Percentiles rank a stretch among this genome's conserved stretches.
Conservation (phyloP, 2,888 invertebrate genomes). For the Drosophila rellima region DNA sequence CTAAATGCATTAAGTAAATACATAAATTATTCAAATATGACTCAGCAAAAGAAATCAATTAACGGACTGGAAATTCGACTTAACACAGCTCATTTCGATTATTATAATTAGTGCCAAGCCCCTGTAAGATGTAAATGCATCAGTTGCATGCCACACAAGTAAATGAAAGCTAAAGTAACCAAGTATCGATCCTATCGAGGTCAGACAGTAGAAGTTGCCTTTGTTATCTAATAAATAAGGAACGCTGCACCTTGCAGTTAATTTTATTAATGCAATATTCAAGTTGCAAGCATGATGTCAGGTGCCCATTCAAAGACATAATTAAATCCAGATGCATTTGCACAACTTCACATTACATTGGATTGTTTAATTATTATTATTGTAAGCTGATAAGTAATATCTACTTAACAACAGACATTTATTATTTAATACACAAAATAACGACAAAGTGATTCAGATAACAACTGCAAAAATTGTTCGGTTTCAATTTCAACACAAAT, state of each 20-base stretch:
- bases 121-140: not conserved
- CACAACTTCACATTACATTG: not conserved
- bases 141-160: conserved; percentile 3
- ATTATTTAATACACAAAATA: conserved; percentile 1
- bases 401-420: not conserved
- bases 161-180: conserved; percentile 37
- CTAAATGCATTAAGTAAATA: conserved; percentile 21
- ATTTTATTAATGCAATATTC: conserved; percentile 30
- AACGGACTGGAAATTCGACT: not conserved
- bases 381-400: not conserved
- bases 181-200: conserved; percentile 35
- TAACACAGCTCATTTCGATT: conserved; percentile 1
- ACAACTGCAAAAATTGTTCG: not conserved
- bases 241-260: conserved; percentile 13
- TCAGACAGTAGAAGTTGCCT: conserved; percentile 18
- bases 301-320: not conserved
- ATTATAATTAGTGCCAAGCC: conserved; percentile 7
- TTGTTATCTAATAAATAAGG: conserved; percentile 22
- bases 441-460: not conserved
- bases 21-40: conserved; percentile 18
- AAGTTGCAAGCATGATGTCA: too few relatives aligned
- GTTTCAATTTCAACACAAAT: conserved; percentile 13
- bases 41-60: conserved; percentile 9
- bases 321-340: conserved; percentile 2
- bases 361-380: not conserved